Evolutionary conservation across 2,888 invertebrate species (phyloP).

Genomic region (Drosophila meridionalis): DNA sequence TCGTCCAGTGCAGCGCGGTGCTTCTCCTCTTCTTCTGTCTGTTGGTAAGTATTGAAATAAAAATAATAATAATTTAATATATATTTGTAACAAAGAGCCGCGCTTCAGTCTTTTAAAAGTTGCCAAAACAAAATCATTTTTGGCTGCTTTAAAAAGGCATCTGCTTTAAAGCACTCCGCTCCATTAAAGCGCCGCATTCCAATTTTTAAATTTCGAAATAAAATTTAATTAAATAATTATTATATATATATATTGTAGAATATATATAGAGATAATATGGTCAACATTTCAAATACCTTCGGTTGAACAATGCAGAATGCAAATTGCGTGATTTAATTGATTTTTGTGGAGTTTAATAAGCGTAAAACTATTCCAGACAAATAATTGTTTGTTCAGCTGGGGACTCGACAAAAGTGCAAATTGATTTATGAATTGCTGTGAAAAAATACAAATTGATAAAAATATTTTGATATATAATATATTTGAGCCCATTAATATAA

Average conservation of each 20-base stretch:
- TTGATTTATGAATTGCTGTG: not conserved
- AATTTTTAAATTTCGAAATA: not conserved
- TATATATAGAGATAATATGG: no score
- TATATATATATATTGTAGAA: not conserved
- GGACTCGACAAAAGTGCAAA: not conserved
- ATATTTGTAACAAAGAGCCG: no score
- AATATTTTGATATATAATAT: not conserved
- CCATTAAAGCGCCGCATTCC: not conserved
- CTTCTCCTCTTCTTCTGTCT: no score
- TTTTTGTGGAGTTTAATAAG: not conserved
- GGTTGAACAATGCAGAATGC: not conserved
- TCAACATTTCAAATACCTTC: not conserved
- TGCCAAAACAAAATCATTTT: not conserved
- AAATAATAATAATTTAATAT: no score
- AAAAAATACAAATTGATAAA: not conserved
- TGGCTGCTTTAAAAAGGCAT: not conserved
- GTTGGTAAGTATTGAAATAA: no score
- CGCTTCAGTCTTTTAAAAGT: no score
- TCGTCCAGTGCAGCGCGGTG: no score
- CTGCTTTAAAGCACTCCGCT: not conserved
- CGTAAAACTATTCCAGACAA: not conserved
- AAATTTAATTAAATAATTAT: not conserved
- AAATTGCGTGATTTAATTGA: not conserved
- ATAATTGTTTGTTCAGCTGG: not conserved
- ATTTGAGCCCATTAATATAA: not conserved